phyloP scores from a whole-genome alignment of 2,888 invertebrate species.

The Coremacera marginata region DNA sequence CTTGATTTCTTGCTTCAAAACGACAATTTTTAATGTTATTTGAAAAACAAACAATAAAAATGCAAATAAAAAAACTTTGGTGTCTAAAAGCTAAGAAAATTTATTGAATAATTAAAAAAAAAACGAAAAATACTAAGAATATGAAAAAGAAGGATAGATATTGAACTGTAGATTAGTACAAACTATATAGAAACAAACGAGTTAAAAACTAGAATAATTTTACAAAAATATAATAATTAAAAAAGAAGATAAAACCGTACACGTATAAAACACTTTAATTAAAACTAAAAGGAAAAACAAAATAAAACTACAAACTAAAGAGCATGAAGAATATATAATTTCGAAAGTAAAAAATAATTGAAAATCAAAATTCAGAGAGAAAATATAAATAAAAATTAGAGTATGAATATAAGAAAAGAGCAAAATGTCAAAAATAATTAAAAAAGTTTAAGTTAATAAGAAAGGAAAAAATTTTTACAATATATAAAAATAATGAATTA shows the following conservation, averaged over 20 bases:
- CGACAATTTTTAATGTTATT: no score
- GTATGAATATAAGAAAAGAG: neutral
- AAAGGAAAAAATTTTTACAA: neutral
- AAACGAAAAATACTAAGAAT: constrained; percentile 1
- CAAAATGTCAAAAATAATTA: neutral
- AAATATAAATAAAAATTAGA: neutral
- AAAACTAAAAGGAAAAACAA: neutral
- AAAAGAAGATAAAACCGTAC: neutral
- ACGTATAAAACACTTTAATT: constrained; percentile 1
- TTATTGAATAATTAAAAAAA: constrained; percentile 20
- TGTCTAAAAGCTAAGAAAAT: neutral
- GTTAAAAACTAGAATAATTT: neutral
- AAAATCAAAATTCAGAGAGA: neutral
- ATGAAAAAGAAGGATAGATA: constrained; percentile 1
- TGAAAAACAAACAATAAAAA: neutral
- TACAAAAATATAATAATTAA: constrained; percentile 11
- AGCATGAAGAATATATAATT: neutral
- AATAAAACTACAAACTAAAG: neutral
- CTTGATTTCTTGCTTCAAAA: no score
- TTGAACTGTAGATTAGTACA: neutral
- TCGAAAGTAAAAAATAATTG: no score
- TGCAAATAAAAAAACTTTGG: neutral
- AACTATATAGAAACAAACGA: constrained; percentile 7
- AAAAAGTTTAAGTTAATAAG: neutral
- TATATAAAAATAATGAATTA: no score